Percentiles rank a stretch among this genome's conserved stretches.
Evolutionary conservation across 2,888 invertebrate genomes (phyloP).

Genomic region (Melieria crassipennis): DNA sequence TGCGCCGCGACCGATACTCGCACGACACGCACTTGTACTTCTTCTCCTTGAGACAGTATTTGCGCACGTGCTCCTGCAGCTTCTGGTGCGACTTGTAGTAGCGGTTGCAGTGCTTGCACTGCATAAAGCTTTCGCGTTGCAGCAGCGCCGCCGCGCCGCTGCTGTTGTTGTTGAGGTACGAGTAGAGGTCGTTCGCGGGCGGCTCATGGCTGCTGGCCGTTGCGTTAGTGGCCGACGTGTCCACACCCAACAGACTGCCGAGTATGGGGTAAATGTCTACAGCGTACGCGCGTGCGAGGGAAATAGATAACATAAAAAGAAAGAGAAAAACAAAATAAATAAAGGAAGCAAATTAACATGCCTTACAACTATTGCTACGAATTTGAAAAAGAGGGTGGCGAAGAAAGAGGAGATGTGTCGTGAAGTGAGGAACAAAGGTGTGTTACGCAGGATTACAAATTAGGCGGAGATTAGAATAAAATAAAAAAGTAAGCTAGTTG

Average conservation of each 20-base stretch:
- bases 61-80: constrained; percentile 62
- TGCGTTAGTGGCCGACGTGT: constrained; percentile 46
- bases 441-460: no score
- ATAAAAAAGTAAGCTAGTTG: no score
- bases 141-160: constrained; percentile 36
- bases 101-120: constrained; percentile 63
- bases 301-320: constrained; percentile 29
- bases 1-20: constrained; percentile 63
- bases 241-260: constrained; percentile 64
- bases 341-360: constrained; percentile 32
- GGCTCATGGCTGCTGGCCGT: constrained; percentile 21
- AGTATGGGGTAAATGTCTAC: constrained; percentile 64
- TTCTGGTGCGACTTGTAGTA: constrained; percentile 62
- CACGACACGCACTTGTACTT: constrained; percentile 64
- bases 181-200: constrained; percentile 24
- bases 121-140: constrained; percentile 56
- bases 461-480: no score
- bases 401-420: no score
- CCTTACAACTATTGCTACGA: no score
- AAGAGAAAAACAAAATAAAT: constrained; percentile 36
- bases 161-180: constrained; percentile 35
- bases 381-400: no score
- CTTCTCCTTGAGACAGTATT: constrained; percentile 64
- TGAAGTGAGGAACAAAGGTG: no score
- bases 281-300: neutral